Conservation (phyloP, 2,113 vertebrate species). For the Callaeas wilsoni region DNA sequence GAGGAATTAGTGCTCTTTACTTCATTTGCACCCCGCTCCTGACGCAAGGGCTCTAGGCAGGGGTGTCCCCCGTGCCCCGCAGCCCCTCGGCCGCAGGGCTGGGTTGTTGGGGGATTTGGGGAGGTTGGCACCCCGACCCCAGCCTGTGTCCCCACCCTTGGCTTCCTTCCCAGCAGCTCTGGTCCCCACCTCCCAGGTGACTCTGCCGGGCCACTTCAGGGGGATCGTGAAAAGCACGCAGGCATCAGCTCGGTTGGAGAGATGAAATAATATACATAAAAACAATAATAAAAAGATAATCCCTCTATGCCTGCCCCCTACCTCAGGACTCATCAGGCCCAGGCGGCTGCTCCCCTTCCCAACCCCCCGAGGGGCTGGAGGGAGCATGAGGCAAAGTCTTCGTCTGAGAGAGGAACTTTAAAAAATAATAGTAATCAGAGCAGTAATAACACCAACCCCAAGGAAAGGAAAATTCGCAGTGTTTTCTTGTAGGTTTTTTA, state of each 20-base stretch:
- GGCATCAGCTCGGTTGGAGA: neutral
- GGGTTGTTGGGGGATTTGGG: too few species aligned
- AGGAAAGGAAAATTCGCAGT: neutral
- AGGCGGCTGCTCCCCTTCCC: neutral
- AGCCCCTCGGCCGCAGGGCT: neutral
- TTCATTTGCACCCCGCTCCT: slow-evolving; percentile 69
- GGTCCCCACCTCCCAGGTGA: neutral
- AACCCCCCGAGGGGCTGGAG: neutral
- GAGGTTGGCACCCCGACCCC: neutral
- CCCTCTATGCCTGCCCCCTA: neutral
- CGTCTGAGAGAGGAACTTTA: neutral
- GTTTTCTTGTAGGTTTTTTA: neutral
- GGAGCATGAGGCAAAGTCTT: slow-evolving; percentile 16
- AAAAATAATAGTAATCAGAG: neutral
- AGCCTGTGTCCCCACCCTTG: neutral
- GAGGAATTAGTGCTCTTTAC: slow-evolving; percentile 90
- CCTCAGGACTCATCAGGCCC: accelerated
- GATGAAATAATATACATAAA: neutral
- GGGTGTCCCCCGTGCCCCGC: neutral
- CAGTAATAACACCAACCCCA: neutral
- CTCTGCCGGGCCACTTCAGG: neutral
- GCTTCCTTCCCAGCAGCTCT: neutral
- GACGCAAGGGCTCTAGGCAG: neutral
- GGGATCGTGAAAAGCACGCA: neutral
- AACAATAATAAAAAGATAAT: neutral